Evolutionary conservation across 2,888 invertebrate genomes (phyloP), one percentile per base, ranked within the genome.

Genomic region (Pediacus dermestoides): DNA sequence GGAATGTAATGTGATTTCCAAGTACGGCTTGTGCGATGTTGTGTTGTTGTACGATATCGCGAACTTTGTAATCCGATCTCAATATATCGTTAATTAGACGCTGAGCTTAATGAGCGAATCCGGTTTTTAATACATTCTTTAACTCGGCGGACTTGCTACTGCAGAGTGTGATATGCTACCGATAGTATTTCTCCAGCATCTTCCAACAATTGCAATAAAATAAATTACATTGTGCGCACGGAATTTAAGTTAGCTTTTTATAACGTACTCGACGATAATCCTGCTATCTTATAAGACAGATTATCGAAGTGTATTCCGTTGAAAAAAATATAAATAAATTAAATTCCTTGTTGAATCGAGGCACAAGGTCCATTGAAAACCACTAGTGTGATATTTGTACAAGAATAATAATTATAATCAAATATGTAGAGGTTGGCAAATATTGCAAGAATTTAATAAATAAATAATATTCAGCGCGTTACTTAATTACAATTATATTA

Each of bases 1-100:
- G 44, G 49, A 49, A 53, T 51, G 43, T 39, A 34, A 44, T 46
- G 47, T 38, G 37, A 39, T 40, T 50, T 53, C 49, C 53, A 53
- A 53, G 49, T 49, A 53, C 36, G 49, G 49, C 9, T 37, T 39
- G 43, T 46, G 46, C 42, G 36, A 48, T 44, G 45, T 47, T 47
- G 47, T 35, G 40, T n/a, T n/a, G n/a, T 30, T 46, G 38, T 40
- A 46, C 34, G 32, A 43, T 44, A 53, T 52, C 50, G 48, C 50
- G 37, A 40, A 46, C 43, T 44, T 48, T 48, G 53, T 55, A 50
- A 53, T 53, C 45, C 48, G 50, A 55, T 51, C 48, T 47, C 51
- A 44, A 50, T 53, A 50, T 50, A 50, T 48, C 46, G 51, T 54
- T 56, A 56, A 56, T 56, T 56, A 53, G 52, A 52, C 48, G 45